Percentiles rank a stretch among this genome's conserved stretches.
These are phyloP conservation scores for Zophobas atratus DNA, from an alignment of 1,140 invertebrate species.

Conservation along the genomic window DNA sequence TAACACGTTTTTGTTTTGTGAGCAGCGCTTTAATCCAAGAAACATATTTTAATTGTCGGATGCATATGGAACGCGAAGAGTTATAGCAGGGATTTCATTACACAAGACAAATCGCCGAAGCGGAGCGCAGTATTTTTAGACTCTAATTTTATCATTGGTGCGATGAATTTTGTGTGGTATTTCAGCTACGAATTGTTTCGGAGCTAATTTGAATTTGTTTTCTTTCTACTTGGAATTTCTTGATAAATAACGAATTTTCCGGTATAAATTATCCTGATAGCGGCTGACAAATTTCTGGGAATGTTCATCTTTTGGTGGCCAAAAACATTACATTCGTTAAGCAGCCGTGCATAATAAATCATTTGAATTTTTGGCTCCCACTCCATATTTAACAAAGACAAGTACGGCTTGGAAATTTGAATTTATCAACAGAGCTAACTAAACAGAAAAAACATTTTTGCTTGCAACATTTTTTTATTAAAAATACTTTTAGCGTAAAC, in stretches of 20 bases:
- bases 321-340: constrained; percentile 35
- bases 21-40: constrained; percentile 2
- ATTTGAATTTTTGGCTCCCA: neutral
- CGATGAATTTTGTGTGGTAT: constrained; percentile 27
- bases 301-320: constrained; percentile 35
- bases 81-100: constrained; percentile 26
- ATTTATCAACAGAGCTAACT: too few relatives aligned
- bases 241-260: constrained; percentile 28
- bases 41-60: constrained; percentile 37
- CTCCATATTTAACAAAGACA: too few relatives aligned
- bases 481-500: too few relatives aligned
- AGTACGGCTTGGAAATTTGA: too few relatives aligned
- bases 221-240: constrained; percentile 20
- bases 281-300: constrained; percentile 37
- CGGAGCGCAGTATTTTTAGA: constrained; percentile 14
- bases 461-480: too few relatives aligned
- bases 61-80: constrained; percentile 25
- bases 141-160: constrained; percentile 18
- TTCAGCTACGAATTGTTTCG: constrained; percentile 14
- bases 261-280: constrained; percentile 24
- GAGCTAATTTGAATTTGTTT: constrained; percentile 35
- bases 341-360: constrained; percentile 30
- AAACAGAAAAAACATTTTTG: too few relatives aligned
- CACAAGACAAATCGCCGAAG: constrained; percentile 25
- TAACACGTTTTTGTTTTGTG: constrained; percentile 21